Percentiles rank a stretch among this genome's conserved stretches.
These are phyloP conservation scores for Hypanus sabinus DNA, from an alignment of 2,113 vertebrate species.

Conservation along the genomic window DNA sequence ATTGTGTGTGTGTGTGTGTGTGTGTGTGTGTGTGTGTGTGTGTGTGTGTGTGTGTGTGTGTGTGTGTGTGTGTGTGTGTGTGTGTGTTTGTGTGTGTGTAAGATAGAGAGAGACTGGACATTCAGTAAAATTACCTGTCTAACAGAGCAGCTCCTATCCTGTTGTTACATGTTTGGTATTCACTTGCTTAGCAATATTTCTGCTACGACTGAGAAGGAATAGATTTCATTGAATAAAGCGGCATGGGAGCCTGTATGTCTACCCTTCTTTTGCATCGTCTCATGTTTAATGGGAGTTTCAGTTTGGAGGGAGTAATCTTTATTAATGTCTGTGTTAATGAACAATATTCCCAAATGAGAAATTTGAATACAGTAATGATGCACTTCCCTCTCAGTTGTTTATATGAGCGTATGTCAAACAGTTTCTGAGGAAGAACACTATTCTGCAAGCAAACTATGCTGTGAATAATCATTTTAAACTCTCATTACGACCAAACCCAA, in stretches of 20 bases:
- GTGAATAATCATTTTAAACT: background rate
- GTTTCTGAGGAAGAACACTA: background rate
- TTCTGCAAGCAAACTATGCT: background rate
- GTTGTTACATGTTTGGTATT: background rate
- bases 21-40: background rate
- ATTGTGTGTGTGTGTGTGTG: background rate
- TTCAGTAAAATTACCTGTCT: background rate
- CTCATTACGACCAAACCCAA: constrained; percentile 16
- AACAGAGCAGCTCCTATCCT: background rate
- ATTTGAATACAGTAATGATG: background rate
- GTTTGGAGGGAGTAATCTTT: background rate
- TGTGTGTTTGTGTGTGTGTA: background rate
- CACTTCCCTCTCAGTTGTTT: background rate
- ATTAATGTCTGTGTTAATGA: background rate
- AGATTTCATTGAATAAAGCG: background rate
- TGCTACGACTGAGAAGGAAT: background rate
- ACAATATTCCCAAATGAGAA: background rate
- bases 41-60: background rate
- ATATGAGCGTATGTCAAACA: background rate
- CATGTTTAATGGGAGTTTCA: background rate
- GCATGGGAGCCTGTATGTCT: background rate
- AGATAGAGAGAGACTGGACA: background rate
- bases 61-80: background rate
- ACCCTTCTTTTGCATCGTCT: background rate
- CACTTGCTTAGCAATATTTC: background rate